Base-by-base conservation (phyloP, 2,888 invertebrate species). In the Pantelozetes paolii region DNA sequence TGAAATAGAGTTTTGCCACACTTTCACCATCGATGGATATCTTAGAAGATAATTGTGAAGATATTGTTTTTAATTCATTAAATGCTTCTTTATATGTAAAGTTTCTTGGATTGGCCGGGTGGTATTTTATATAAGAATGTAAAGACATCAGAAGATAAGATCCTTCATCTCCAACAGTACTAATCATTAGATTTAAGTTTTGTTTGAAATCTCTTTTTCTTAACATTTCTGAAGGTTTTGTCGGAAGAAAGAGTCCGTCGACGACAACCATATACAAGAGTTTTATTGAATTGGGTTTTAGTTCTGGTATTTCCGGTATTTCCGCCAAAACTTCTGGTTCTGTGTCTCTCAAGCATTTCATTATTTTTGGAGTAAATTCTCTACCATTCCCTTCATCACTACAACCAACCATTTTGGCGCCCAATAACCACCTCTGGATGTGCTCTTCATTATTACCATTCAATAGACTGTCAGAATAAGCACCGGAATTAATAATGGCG, bases 361-460 rank as follows among this genome's bases (percentile, higher is more conserved):
- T 30, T 59, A 59, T 59, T 59, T 59, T 59, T 5, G 28, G 30
- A 9, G 59, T 30, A 30, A 59, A 59, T 30, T 59, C 1, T 9
- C 77, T 76, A 11, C 20, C 9, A 18, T 72, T 59, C 57, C 71
- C 32, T 69, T 74, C 26, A 76, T 76, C 20, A 28, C 74, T 23
- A 72, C 75, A 72, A 69, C 77, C 59, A 73, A 77, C 71, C 72
- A 78, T 64, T 32, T 69, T 23, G 1, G 76, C 78, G 23, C 30
- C 64, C 20, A 40, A 2, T 1, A 50, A 26, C 64, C 64, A 64
- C 8, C 40, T 64, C 36, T 78, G 71, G n/a, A 69, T 28, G 5
- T 76, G 76, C 32, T 42, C 42, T 69, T 73, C 62, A 5, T 23
- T 36, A 20, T 26, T 42, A 11, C 23, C 23, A 54, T 30, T n/a